Conservation (phyloP, 2,113 vertebrate species). For the Nicator chloris region DNA sequence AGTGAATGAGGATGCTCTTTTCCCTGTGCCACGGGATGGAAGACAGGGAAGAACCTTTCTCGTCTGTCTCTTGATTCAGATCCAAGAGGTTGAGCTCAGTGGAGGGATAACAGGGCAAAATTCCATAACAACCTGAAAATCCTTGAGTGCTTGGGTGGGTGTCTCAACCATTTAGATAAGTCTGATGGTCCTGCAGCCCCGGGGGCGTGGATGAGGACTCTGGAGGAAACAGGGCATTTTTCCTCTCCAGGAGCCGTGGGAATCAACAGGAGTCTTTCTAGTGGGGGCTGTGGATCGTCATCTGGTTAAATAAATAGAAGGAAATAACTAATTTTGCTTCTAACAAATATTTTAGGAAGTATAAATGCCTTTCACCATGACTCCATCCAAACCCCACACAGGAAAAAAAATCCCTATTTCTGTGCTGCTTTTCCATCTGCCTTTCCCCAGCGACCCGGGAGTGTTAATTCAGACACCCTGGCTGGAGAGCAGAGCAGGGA, state of each 20-base stretch:
- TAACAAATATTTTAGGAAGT: not conserved
- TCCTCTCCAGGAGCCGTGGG: not conserved
- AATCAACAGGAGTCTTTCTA: conserved; percentile 23
- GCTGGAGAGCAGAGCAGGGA: not conserved
- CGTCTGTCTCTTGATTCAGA: not conserved
- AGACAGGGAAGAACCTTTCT: not conserved
- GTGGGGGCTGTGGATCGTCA: not conserved
- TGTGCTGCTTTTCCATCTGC: conserved; percentile 24
- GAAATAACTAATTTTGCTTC: conserved; percentile 22
- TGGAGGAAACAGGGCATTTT: not conserved
- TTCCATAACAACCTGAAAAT: not conserved
- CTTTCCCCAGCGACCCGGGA: not conserved
- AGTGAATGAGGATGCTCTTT: accelerated
- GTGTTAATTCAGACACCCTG: not conserved
- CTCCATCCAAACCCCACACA: conserved; percentile 31
- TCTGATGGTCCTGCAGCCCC: not conserved
- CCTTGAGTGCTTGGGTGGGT: not conserved
- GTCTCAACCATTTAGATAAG: not conserved
- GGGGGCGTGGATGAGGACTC: not conserved
- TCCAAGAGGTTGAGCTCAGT: not conserved
- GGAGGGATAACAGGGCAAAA: not conserved
- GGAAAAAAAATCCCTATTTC: not conserved
- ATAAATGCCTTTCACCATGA: not conserved
- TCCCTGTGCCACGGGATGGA: not conserved
- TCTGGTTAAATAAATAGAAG: conserved; percentile 36